A percentile compares a stretch with the other conserved stretches of the same genome.
Conservation (phyloP, 1,140 invertebrate species). For the Diabrotica undecimpunctata region DNA sequence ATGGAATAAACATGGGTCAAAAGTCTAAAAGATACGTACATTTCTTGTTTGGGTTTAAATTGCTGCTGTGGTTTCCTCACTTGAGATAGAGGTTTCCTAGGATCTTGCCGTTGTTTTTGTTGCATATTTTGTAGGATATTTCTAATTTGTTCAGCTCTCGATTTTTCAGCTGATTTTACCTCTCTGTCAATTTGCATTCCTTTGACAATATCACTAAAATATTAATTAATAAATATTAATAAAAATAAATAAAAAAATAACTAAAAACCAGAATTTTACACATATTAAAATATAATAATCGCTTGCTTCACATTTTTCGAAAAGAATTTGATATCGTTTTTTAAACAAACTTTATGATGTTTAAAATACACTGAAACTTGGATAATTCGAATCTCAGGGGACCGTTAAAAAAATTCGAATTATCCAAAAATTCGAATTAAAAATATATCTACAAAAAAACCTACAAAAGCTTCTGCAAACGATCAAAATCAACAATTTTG, state of each 20-base stretch:
- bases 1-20: no score
- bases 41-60: slow-evolving; percentile 3
- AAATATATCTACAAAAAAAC: no score
- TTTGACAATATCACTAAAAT: slow-evolving; percentile 61
- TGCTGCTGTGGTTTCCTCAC: background rate
- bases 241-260: slow-evolving; percentile 12
- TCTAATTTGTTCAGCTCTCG: slow-evolving; percentile 40
- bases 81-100: background rate
- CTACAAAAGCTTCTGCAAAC: no score
- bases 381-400: no score
- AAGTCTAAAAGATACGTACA: background rate
- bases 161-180: slow-evolving; percentile 38
- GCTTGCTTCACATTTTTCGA: no score
- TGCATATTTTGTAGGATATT: slow-evolving; percentile 31
- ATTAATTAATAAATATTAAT: background rate
- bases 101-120: slow-evolving; percentile 7
- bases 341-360: no score
- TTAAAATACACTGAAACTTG: no score
- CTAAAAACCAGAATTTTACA: background rate
- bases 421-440: no score
- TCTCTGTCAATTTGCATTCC: slow-evolving; percentile 71
- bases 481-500: no score
- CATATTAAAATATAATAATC: no score
- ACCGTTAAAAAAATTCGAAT: no score
- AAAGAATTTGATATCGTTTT: no score